Conservation (phyloP, 2,113 vertebrate species). For the Haliaeetus leucogaster region DNA sequence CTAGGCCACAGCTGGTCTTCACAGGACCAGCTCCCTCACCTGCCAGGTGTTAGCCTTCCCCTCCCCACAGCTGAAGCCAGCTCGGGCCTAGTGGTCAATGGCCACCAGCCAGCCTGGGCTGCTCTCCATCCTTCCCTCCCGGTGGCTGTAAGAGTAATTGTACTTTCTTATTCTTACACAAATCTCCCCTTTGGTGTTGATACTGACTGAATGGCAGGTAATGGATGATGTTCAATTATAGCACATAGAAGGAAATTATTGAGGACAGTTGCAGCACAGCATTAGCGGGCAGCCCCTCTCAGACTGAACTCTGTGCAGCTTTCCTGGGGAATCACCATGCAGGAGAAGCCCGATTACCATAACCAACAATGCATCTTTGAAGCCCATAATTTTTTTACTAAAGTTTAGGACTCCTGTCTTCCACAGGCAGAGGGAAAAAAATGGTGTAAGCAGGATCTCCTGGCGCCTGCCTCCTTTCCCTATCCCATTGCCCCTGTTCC, state of each 20-base stretch:
- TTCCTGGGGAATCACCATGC: rapidly evolving
- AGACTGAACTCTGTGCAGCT: background rate
- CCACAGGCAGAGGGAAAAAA: too few species aligned
- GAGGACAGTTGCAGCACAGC: background rate
- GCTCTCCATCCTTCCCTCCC: background rate
- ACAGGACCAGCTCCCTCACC: background rate
- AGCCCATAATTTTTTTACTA: rapidly evolving
- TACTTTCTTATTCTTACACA: background rate
- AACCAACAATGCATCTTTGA: background rate
- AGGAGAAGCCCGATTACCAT: background rate
- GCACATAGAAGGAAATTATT: background rate
- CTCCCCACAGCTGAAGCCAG: background rate
- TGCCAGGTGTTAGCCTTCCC: background rate
- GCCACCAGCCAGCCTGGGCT: background rate
- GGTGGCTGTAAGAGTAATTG: rapidly evolving
- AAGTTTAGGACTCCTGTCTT: background rate
- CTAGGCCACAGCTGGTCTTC: background rate
- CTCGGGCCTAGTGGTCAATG: background rate
- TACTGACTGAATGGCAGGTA: background rate
- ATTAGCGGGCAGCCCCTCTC: rapidly evolving
- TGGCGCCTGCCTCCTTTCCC: background rate
- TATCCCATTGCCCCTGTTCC: background rate
- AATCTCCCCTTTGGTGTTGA: background rate
- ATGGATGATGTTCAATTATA: background rate
- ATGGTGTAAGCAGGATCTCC: background rate